Percentiles rank a stretch among this genome's conserved stretches.
phyloP scores from a whole-genome alignment of 2,113 vertebrate genomes.

The Odocoileus virginianus region DNA sequence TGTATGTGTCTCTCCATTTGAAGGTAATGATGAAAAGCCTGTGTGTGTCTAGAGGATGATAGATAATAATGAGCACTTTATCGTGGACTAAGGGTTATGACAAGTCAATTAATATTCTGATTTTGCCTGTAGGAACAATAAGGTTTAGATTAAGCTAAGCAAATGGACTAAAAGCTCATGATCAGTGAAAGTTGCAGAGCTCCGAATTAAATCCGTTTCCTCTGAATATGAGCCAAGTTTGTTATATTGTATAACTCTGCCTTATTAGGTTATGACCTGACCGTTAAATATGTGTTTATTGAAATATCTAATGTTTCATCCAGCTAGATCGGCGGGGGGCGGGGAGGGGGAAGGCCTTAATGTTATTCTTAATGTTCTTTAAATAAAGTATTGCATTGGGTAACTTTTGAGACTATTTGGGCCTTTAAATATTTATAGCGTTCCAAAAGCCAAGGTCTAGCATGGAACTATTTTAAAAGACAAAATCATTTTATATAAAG shows the following conservation, averaged over 20 bases:
- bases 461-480: neutral
- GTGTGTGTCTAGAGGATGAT: neutral
- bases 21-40: neutral
- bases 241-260: neutral
- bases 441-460: neutral
- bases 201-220: neutral
- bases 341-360: neutral
- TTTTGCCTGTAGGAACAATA: neutral
- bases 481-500: slow-evolving; percentile 23
- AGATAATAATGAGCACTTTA: neutral
- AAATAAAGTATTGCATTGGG: neutral
- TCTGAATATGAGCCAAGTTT: neutral
- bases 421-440: neutral
- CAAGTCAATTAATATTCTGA: neutral
- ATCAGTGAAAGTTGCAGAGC: neutral
- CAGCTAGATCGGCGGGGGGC: neutral
- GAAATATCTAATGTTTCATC: slow-evolving; percentile 9
- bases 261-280: neutral
- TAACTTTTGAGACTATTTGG: neutral
- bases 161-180: neutral
- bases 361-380: neutral
- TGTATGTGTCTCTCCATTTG: neutral
- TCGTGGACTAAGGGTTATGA: neutral
- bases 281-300: neutral
- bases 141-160: neutral